Evolutionary conservation across 1,140 invertebrate genomes (phyloP).

Genomic region (Theocolax elegans): DNA sequence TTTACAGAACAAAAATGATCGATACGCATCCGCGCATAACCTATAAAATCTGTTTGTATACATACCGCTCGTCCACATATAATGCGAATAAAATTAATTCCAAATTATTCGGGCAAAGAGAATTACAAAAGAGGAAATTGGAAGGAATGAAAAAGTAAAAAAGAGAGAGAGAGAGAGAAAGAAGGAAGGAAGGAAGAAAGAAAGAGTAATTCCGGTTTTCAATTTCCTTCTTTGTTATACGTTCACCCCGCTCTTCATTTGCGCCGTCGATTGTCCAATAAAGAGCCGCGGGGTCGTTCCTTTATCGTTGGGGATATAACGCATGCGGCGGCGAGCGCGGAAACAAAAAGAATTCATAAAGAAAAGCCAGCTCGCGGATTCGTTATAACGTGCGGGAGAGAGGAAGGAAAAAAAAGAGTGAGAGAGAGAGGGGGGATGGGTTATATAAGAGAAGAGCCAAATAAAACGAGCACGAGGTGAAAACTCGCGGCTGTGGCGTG

Average conservation of each 20-base stretch:
- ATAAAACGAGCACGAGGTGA: constrained; percentile 8
- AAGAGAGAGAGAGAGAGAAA: too few species aligned
- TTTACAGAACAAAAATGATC: too few species aligned
- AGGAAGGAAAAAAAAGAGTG: background rate
- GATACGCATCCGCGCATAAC: too few species aligned
- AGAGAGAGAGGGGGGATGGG: background rate
- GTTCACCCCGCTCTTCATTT: background rate
- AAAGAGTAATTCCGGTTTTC: background rate
- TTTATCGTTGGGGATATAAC: background rate
- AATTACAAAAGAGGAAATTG: too few species aligned
- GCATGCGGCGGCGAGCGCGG: background rate
- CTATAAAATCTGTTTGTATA: too few species aligned
- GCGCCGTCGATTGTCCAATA: background rate
- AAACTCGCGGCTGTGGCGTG: background rate
- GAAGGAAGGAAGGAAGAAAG: too few species aligned
- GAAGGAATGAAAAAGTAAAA: too few species aligned
- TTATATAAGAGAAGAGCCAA: too few species aligned
- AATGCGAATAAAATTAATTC: too few species aligned
- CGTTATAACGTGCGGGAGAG: background rate
- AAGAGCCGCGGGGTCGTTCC: background rate
- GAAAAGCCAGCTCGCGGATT: background rate
- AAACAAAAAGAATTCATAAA: constrained; percentile 10
- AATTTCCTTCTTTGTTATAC: background rate
- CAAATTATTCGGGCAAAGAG: too few species aligned
- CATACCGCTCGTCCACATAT: too few species aligned